phyloP scores from a whole-genome alignment of 2,888 invertebrate genomes.

The Lasioglossum oenotherae region DNA sequence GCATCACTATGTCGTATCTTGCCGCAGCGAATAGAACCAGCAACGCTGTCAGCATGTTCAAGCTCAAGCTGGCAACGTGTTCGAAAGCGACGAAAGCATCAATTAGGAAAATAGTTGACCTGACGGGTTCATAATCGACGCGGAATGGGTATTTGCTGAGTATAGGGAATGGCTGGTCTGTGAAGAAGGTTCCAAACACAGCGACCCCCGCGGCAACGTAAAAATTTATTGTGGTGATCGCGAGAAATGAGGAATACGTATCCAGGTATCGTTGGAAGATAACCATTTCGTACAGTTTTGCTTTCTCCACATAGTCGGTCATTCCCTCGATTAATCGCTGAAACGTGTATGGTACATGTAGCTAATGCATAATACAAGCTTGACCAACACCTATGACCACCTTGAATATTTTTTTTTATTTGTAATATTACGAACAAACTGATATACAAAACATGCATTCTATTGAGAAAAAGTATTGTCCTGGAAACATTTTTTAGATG shows the following conservation, averaged over 20 bases:
- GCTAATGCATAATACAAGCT: no score
- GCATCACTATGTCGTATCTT: constrained; percentile 71
- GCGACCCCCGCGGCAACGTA: constrained; percentile 61
- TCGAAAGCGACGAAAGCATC: constrained; percentile 72
- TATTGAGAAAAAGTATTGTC: no score
- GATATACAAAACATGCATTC: no score
- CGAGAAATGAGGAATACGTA: constrained; percentile 68
- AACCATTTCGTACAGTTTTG: constrained; percentile 57
- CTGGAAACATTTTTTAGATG: no score
- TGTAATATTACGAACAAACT: no score
- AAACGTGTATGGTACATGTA: background rate
- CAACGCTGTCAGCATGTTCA: constrained; percentile 69
- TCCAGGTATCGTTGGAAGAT: constrained; percentile 73
- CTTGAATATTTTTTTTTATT: no score
- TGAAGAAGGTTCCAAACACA: constrained; percentile 68
- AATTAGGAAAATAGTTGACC: constrained; percentile 66
- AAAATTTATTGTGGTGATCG: constrained; percentile 47
- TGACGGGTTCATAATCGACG: constrained; percentile 53
- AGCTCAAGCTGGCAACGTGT: constrained; percentile 63
- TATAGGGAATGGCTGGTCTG: constrained; percentile 70
- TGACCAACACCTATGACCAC: no score
- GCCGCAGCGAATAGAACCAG: constrained; percentile 75
- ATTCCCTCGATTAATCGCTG: constrained; percentile 60
- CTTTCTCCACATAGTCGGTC: constrained; percentile 55
- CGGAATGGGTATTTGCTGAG: constrained; percentile 77